Base-by-base conservation (phyloP, 2,797 vertebrate species). In the Hylomyscus alleni region DNA sequence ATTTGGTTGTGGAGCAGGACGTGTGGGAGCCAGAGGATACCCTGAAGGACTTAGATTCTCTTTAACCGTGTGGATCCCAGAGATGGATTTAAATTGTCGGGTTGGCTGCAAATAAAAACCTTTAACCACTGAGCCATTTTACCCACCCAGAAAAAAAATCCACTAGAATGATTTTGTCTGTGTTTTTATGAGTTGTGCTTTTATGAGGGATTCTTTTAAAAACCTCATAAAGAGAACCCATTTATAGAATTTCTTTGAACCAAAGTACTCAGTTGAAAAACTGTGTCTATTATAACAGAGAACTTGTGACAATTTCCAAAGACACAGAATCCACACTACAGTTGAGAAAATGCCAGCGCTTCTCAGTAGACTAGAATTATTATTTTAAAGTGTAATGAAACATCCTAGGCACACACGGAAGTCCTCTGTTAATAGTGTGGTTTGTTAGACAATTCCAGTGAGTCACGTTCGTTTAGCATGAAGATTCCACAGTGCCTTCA, bases 231-330 rank as follows among this genome's bases (percentile, higher is more conserved):
- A 89, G 67, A 40, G 12, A 54, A 60, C n/a, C n/a, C 62, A 81
- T n/a, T 92, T 85, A 44, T 8, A 88, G n/a, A 96, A 81, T 88
- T 77, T 4, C 14, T 92, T 84, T 13, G 50, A 97, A 69, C 0
- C 14, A 54, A 76, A n/a, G 22, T 40, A 52, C 40, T 40, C 58
- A 17, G 34, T 34, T 88, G 65, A 73, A 91, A 96, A 96, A 22
- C 20, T 54, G 3, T 94, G 3, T 52, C 8, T 40, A 76, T 44
- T 90, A 8, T 34, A 60, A 60, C 15, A 80, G 89, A 58, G 31
- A 40, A 47, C 1, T 22, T 34, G 5, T 47, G 34, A 80, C 50
- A 9, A 88, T 58, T 92, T 93, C 31, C 50, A 87, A 80, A 94
- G 76, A 6, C 26, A 11, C 40, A 73, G 8, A 90, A 47, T 91